A percentile compares a stretch with the other conserved stretches of the same genome.
Conservation (phyloP, 2,113 vertebrate species). For the Laticauda colubrina region DNA sequence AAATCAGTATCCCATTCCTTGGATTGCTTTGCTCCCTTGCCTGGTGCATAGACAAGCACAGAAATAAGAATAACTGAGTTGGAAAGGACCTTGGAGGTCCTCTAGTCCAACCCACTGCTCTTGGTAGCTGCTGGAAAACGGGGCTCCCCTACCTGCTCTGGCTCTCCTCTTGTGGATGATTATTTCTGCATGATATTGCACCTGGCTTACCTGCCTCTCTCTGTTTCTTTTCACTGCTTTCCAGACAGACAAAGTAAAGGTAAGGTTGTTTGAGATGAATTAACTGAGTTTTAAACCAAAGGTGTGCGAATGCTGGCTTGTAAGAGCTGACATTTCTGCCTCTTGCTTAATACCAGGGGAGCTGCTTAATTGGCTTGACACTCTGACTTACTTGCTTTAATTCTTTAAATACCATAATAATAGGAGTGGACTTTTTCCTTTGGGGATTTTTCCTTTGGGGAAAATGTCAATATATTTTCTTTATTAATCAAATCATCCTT, state of each 20-base stretch:
- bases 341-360: not conserved
- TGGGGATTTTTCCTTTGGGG: not conserved
- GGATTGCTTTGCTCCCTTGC: not conserved
- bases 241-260: conserved; percentile 77
- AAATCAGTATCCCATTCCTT: not conserved
- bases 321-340: not conserved
- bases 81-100: not conserved
- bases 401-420: not conserved
- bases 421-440: not conserved
- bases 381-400: not conserved
- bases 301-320: not conserved
- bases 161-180: not conserved
- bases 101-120: not conserved
- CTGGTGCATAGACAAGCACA: not conserved
- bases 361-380: not conserved
- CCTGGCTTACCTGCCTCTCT: conserved; percentile 26
- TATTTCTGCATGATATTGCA: not conserved
- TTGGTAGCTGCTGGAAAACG: not conserved
- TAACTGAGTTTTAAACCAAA: no score
- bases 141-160: no score
- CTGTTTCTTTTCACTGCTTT: conserved; percentile 45
- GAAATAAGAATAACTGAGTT: not conserved
- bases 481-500: not conserved
- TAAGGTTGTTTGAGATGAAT: conserved; percentile 22
- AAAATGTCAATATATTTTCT: not conserved